phyloP scores from a whole-genome alignment of 2,888 invertebrate species.

The Oxytorus armatus region DNA sequence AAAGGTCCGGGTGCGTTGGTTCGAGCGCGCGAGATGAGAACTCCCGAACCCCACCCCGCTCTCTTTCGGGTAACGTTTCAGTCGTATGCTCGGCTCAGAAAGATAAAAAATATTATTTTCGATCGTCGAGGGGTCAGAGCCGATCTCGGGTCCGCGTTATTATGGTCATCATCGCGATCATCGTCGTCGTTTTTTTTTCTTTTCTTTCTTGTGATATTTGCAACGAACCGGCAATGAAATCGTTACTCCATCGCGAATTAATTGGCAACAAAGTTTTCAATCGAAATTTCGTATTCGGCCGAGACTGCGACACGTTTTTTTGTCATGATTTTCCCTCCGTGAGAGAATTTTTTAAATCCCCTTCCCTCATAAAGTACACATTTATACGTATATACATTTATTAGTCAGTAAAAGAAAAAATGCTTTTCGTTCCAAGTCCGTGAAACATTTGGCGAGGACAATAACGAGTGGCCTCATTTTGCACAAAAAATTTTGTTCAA shows the following conservation, averaged over 20 bases:
- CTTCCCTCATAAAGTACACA: too few relatives aligned
- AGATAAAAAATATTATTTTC: conserved; percentile 78
- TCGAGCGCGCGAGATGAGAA: conserved; percentile 24
- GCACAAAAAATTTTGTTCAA: too few relatives aligned
- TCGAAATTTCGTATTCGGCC: too few relatives aligned
- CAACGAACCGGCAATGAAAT: not conserved
- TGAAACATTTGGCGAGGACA: too few relatives aligned
- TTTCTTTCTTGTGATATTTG: not conserved
- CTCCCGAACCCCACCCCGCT: conserved; percentile 28
- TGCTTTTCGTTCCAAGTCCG: too few relatives aligned
- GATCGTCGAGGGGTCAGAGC: conserved; percentile 69
- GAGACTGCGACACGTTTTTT: too few relatives aligned
- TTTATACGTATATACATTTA: too few relatives aligned
- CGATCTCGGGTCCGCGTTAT: conserved; percentile 49
- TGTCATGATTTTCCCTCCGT: too few relatives aligned
- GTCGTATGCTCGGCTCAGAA: conserved; percentile 28
- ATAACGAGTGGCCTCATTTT: too few relatives aligned
- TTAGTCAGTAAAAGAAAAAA: too few relatives aligned
- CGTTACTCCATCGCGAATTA: not conserved
- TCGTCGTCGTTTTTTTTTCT: conserved; percentile 3
- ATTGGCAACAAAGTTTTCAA: too few relatives aligned
- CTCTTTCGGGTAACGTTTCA: not conserved
- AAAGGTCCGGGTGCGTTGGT: conserved; percentile 41
- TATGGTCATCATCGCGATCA: conserved; percentile 48
- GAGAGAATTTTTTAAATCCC: too few relatives aligned